These are phyloP conservation scores for Anniella stebbinsi DNA, from an alignment of 2,797 vertebrate genomes.

Conservation along the genomic window DNA sequence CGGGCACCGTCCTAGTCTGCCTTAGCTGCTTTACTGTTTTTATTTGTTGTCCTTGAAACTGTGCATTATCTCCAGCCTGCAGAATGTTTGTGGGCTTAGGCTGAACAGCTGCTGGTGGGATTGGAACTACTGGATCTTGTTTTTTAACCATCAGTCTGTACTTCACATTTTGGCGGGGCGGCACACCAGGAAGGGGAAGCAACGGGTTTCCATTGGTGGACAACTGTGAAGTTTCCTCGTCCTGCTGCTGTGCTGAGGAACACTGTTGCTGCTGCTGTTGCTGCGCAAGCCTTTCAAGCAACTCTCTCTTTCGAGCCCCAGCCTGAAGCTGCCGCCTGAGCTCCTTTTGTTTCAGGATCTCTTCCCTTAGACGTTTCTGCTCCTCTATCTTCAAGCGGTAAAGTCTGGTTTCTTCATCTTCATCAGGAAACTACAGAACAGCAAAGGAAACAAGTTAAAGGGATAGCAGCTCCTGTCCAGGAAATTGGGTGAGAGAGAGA, in stretches of 20 bases:
- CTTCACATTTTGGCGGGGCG: slow-evolving; percentile 79
- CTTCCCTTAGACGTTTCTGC: slow-evolving; percentile 94
- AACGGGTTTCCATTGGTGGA: slow-evolving; percentile 78
- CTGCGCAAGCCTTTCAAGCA: slow-evolving; percentile 89
- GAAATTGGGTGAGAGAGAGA: no score
- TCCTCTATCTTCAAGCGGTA: slow-evolving; percentile 98
- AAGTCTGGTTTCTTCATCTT: slow-evolving; percentile 95
- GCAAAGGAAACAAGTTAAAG: slow-evolving; percentile 19
- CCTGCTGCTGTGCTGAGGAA: slow-evolving; percentile 65
- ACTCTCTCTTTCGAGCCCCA: slow-evolving; percentile 92
- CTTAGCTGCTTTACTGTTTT: slow-evolving; percentile 80
- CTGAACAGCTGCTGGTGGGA: slow-evolving; percentile 30
- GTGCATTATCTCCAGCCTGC: slow-evolving; percentile 62
- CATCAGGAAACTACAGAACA: slow-evolving; percentile 85
- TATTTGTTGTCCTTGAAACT: slow-evolving; percentile 79
- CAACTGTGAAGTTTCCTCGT: slow-evolving; percentile 72
- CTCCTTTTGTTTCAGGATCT: slow-evolving; percentile 95
- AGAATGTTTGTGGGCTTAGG: slow-evolving; percentile 70
- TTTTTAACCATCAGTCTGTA: slow-evolving; percentile 80
- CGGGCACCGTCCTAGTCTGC: slow-evolving; percentile 73
- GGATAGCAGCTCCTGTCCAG: neutral
- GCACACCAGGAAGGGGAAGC: slow-evolving; percentile 76
- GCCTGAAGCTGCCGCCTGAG: slow-evolving; percentile 95
- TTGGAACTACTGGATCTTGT: slow-evolving; percentile 61
- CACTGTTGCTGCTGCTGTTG: slow-evolving; percentile 77